These are phyloP conservation scores for Andrena camellia DNA, from an alignment of 2,888 invertebrate genomes.

Conservation along the genomic window DNA sequence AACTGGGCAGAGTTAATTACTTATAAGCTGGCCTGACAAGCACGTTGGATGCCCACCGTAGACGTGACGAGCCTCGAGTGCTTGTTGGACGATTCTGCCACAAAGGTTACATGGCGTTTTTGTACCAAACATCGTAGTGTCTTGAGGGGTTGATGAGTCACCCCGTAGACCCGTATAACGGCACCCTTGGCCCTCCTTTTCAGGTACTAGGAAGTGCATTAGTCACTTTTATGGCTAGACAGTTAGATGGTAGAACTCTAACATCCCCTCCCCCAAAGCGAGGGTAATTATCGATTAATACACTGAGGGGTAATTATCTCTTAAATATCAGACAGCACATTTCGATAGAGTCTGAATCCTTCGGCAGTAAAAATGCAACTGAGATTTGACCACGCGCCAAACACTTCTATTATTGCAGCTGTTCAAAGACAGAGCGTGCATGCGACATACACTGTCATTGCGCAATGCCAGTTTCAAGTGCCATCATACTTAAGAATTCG, in stretches of 20 bases:
- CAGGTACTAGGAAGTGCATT: slow-evolving; percentile 19
- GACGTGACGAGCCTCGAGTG: not conserved
- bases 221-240: not conserved
- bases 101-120: slow-evolving; percentile 30
- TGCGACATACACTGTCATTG: slow-evolving; percentile 15
- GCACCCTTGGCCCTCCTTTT: slow-evolving; percentile 17
- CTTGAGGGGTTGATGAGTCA: slow-evolving; percentile 37
- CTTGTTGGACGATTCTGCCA: not conserved
- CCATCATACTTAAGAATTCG: slow-evolving; percentile 25
- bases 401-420: slow-evolving; percentile 37
- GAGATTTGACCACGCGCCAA: slow-evolving; percentile 41
- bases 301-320: not conserved
- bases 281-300: not conserved
- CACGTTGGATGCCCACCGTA: not conserved
- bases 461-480: slow-evolving; percentile 28
- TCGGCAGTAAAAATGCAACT: not conserved
- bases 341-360: not conserved
- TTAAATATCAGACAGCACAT: slow-evolving; percentile 1
- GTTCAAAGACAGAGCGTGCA: slow-evolving; percentile 24
- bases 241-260: not conserved
- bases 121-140: not conserved
- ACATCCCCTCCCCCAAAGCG: not conserved
- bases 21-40: slow-evolving; percentile 15
- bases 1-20: slow-evolving; percentile 27
- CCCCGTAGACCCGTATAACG: not conserved